These are phyloP conservation scores for Sarcoramphus papa DNA, from an alignment of 2,797 vertebrate genomes.

Conservation along the genomic window DNA sequence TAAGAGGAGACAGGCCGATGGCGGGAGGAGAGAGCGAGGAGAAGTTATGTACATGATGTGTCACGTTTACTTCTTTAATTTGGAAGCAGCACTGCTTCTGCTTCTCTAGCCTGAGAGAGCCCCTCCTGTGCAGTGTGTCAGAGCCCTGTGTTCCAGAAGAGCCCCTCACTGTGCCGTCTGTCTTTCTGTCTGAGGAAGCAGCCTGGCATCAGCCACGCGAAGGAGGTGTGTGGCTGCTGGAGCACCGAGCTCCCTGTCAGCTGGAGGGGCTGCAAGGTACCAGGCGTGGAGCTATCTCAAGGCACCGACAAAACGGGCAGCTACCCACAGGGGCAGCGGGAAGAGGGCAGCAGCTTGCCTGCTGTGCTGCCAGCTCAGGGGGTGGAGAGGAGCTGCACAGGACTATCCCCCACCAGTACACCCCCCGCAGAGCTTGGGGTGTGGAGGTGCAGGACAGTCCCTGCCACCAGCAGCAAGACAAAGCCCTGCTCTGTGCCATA, in stretches of 20 bases:
- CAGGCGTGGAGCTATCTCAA: neutral
- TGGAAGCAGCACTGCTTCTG: neutral
- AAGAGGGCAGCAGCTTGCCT: neutral
- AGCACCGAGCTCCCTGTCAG: neutral
- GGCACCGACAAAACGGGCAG: neutral
- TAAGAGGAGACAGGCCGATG: neutral
- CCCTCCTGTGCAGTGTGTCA: neutral
- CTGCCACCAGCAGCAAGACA: neutral
- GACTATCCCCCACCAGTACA: neutral
- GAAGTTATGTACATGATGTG: rapidly evolving
- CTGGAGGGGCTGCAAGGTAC: neutral
- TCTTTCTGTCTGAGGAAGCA: neutral
- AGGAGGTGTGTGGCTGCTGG: neutral
- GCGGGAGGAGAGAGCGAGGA: neutral
- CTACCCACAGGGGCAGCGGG: neutral
- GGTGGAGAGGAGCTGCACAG: neutral
- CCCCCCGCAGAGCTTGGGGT: rapidly evolving
- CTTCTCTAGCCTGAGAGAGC: neutral
- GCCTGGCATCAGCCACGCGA: neutral
- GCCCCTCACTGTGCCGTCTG: neutral
- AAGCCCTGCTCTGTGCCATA: neutral
- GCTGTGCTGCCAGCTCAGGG: neutral
- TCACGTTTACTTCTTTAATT: neutral
- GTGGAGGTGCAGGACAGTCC: neutral
- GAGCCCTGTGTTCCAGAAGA: neutral